Conservation (phyloP, 2,113 vertebrate species). For the Poecile atricapillus region DNA sequence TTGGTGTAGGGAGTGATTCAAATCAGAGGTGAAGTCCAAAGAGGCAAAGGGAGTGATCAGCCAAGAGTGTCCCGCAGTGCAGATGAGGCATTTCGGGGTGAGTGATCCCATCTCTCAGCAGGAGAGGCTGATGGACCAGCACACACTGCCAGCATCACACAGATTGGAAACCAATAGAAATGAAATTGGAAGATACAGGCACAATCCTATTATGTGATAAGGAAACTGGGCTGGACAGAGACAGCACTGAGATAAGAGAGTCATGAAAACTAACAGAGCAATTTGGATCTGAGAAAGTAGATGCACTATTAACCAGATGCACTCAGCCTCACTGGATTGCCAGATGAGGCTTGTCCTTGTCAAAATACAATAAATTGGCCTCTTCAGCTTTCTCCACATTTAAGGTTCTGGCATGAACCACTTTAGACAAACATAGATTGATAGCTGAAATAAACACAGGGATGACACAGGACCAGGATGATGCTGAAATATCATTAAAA, state of each 20-base stretch:
- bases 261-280: not conserved
- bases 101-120: not conserved
- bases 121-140: not conserved
- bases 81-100: not conserved
- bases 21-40: not conserved
- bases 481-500: conserved; percentile 46
- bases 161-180: not conserved
- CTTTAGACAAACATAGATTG: conserved; percentile 25
- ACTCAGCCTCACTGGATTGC: not conserved
- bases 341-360: conserved; percentile 36
- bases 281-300: conserved; percentile 14
- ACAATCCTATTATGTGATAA: conserved; percentile 21
- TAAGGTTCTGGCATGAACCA: not conserved
- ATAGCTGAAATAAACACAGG: not conserved
- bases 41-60: not conserved
- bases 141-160: not conserved
- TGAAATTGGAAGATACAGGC: not conserved
- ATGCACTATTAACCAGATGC: not conserved
- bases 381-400: not conserved
- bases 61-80: not conserved
- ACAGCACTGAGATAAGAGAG: not conserved
- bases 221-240: not conserved
- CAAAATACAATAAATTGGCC: conserved; percentile 24
- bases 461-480: conserved; percentile 15
- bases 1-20: not conserved